Percentiles rank a stretch among this genome's conserved stretches.
These are phyloP conservation scores for Upupa epops DNA, from an alignment of 2,113 vertebrate species.

Conservation along the genomic window DNA sequence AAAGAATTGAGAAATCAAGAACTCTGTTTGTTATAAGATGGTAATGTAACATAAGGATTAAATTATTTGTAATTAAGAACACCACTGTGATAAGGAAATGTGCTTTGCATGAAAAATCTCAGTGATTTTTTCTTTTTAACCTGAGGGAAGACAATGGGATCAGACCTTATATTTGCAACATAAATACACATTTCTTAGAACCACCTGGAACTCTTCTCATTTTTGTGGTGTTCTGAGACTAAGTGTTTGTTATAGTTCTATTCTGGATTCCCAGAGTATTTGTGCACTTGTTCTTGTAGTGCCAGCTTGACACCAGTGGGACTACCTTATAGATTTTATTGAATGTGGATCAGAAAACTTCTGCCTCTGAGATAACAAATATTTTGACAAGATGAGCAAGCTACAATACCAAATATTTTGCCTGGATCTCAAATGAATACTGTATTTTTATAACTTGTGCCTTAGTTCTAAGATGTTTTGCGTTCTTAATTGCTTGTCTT, in stretches of 20 bases:
- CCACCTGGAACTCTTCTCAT: background rate
- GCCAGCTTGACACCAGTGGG: constrained; percentile 29
- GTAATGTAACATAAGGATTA: background rate
- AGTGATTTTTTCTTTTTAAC: background rate
- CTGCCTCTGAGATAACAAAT: constrained; percentile 36
- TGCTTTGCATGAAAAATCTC: background rate
- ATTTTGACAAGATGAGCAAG: constrained; percentile 32
- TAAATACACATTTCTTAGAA: background rate
- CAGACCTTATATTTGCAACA: background rate
- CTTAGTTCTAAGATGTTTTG: constrained; percentile 16
- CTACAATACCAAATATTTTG: constrained; percentile 49
- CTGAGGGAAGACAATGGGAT: background rate
- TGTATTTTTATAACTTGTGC: constrained; percentile 21
- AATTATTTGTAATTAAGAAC: background rate
- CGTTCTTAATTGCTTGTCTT: constrained; percentile 62
- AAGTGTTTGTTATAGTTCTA: background rate
- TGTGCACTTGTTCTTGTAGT: background rate
- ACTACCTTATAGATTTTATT: background rate
- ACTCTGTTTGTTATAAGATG: background rate
- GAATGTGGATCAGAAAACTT: constrained; percentile 3
- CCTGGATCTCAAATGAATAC: constrained; percentile 40
- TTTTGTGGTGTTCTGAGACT: constrained; percentile 8
- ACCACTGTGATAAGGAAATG: background rate
- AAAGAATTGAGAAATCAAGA: background rate
- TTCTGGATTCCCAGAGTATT: constrained; percentile 21